phyloP scores from a whole-genome alignment of 2,113 vertebrate genomes.

The Australoheros scitulus region DNA sequence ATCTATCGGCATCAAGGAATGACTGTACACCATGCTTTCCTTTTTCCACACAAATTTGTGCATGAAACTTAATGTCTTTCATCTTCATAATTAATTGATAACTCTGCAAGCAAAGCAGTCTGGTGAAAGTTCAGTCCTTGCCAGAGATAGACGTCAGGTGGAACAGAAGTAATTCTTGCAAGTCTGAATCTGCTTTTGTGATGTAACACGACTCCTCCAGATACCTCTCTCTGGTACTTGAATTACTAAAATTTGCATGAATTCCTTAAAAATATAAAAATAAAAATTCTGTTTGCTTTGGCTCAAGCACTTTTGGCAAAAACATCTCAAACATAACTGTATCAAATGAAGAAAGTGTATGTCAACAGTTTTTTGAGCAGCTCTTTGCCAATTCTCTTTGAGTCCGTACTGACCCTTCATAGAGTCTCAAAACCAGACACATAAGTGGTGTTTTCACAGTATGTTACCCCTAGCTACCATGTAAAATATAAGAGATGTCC shows the following conservation, averaged over 20 bases:
- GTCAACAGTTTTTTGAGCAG: conserved; percentile 35
- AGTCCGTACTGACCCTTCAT: conserved; percentile 34
- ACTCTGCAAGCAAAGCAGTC: background rate
- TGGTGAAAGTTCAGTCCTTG: background rate
- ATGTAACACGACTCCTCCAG: background rate
- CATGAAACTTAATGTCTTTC: background rate
- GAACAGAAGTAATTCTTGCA: background rate
- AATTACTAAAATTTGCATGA: conserved; percentile 25
- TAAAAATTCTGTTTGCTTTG: conserved; percentile 6
- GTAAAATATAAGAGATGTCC: conserved; percentile 57
- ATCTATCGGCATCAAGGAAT: background rate
- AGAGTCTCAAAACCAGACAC: conserved; percentile 45
- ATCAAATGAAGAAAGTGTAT: conserved; percentile 30
- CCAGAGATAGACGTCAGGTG: background rate
- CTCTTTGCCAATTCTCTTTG: conserved; percentile 57
- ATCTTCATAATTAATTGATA: background rate
- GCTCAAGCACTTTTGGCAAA: conserved; percentile 13
- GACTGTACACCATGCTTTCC: background rate
- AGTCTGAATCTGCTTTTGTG: background rate
- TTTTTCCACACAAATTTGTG: background rate
- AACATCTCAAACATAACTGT: conserved; percentile 29
- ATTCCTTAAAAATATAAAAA: conserved; percentile 8
- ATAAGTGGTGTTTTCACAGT: conserved; percentile 51
- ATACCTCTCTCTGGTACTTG: background rate
- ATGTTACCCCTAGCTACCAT: conserved; percentile 39